Evolutionary conservation across 1,140 invertebrate genomes (phyloP), one percentile per base, ranked within the genome.

Genomic region (Danaus melanippus): DNA sequence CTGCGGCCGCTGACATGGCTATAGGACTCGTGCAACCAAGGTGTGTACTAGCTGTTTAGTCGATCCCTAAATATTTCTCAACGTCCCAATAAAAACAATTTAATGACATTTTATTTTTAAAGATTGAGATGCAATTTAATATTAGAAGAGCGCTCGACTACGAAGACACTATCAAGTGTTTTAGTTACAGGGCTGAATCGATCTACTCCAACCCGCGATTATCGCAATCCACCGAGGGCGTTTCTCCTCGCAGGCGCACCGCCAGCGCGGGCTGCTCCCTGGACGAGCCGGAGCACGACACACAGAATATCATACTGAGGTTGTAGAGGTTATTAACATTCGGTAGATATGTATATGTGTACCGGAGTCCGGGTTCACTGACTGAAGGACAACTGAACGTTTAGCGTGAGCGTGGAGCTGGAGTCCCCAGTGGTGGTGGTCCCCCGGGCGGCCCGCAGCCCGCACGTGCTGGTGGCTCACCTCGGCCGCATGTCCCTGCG

Each of bases 1-100:
- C 92, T 50, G 96, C 96, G 43, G 97, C 97, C 10, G 95, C 95
- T 0, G 96, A 98, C 84, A 96, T 98, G 90, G 97, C 97, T 10
- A 92, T 95, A 51, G 96, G 95, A 17, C 89, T 98, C 46, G 96
- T 98, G 0, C 93, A 94, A 58, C 90, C 92, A 12, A 89, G 91
- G 84, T 87, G 60, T 17, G 7, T 5, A 32, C 4, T 32, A 32
- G 5, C 17, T 21, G 5, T 5, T 1, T 5, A 2, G 5, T 21
- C 17, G 21, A 32, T 7, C 21, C 4, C 21, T 32, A 32, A 32
- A 32, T 32, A 7, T 7, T 32, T 32, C 6, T 32, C 21, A 32
- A 8, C 0, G 2, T 32, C 6, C 7, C 21, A 32, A 32, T 32
- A 7, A 32, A 32, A 15, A 15, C 15, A 15, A n/a, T 15, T 15